phyloP scores from a whole-genome alignment of 2,113 vertebrate genomes.

The Trichechus manatus region DNA sequence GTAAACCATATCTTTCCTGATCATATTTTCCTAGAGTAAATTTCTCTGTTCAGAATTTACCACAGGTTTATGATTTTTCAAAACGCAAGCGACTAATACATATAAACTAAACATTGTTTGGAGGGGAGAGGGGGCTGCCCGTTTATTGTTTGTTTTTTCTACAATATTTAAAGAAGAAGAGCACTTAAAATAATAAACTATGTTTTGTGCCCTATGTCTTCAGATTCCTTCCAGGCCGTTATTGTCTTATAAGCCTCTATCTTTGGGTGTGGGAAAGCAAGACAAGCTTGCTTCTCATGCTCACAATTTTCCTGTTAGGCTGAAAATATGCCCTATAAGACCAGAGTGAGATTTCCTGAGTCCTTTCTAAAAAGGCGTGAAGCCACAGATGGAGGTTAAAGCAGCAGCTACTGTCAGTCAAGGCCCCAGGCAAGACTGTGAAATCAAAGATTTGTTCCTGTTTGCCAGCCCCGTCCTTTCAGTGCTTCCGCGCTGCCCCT shows the following conservation, averaged over 20 bases:
- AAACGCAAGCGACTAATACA: neutral
- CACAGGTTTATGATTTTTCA: constrained; percentile 27
- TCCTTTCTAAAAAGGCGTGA: constrained; percentile 72
- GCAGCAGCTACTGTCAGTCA: constrained; percentile 75
- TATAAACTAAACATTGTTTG: constrained; percentile 15
- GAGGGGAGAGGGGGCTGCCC: neutral
- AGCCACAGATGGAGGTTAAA: constrained; percentile 69
- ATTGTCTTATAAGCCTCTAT: constrained; percentile 27
- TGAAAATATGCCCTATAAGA: constrained; percentile 66
- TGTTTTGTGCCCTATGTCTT: neutral
- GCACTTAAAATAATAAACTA: neutral
- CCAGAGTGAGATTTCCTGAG: constrained; percentile 58
- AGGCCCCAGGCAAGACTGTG: constrained; percentile 70
- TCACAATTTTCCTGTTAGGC: constrained; percentile 59
- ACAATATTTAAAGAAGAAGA: neutral
- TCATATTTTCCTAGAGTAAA: constrained; percentile 49
- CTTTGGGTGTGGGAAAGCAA: constrained; percentile 70
- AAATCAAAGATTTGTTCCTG: constrained; percentile 75
- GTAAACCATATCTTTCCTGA: constrained; percentile 10
- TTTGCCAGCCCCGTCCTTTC: constrained; percentile 34
- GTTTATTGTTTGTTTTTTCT: neutral
- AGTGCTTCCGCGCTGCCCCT: neutral
- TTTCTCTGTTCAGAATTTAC: constrained; percentile 41
- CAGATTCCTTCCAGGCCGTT: neutral
- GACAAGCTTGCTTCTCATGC: constrained; percentile 60